Percentiles rank a stretch among this genome's conserved stretches.
Conservation (phyloP, 35 echinoderm and acorn worm species). For the Ophioderma brevispina region DNA sequence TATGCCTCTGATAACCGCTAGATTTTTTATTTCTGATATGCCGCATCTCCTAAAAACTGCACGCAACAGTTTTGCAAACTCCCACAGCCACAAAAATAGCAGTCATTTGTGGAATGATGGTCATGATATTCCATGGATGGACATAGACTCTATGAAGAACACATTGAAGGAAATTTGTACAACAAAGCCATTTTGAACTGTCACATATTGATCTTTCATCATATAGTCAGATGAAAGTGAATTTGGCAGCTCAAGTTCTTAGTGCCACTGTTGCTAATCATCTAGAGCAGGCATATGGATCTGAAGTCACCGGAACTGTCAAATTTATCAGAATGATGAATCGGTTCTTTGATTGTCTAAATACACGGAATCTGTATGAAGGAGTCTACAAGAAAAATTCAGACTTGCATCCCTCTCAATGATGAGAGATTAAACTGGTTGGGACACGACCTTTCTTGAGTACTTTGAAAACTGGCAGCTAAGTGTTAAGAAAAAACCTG, state of each 20-base stretch:
- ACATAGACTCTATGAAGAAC: no score
- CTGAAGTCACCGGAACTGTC: background rate
- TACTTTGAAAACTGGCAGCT: background rate
- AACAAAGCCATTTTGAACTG: background rate
- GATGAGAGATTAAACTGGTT: conserved; percentile 33
- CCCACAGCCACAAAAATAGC: background rate
- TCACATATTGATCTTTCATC: background rate
- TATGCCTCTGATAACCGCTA: background rate
- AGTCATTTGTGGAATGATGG: background rate
- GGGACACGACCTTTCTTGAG: background rate
- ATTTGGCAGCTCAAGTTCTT: conserved; percentile 25
- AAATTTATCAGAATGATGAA: conserved; percentile 48
- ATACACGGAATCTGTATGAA: conserved; percentile 11
- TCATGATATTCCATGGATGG: background rate
- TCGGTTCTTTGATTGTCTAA: conserved; percentile 67
- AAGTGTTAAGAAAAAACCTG: background rate
- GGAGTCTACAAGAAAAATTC: background rate
- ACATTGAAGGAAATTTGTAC: no score
- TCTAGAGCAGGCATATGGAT: background rate
- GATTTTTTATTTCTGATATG: background rate
- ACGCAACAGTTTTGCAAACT: background rate
- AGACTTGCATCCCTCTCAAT: conserved; percentile 47
- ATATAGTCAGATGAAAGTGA: background rate
- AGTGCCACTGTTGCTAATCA: conserved; percentile 46
- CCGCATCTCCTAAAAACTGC: background rate